These are phyloP conservation scores for Anthopleura xanthogrammica DNA, from an alignment of 92 coral and sea anemone species.

Conservation along the genomic window DNA sequence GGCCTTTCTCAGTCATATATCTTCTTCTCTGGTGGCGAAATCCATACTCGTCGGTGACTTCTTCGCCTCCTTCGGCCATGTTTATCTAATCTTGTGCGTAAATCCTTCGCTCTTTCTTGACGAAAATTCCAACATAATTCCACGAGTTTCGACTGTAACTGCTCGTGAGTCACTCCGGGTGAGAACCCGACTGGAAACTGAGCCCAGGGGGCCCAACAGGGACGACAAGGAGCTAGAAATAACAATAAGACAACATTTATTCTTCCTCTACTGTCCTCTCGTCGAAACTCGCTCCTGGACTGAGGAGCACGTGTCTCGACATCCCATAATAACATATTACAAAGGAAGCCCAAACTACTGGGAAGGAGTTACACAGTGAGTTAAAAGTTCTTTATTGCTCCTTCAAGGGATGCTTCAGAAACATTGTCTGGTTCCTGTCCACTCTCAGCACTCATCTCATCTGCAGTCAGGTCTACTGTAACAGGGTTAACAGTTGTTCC, in stretches of 20 bases:
- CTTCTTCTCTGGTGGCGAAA: neutral
- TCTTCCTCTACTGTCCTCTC: neutral
- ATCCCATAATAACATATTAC: neutral
- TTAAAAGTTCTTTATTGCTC: too few species aligned
- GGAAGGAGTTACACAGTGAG: constrained; percentile 25
- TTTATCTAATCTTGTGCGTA: neutral
- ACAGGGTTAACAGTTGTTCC: too few species aligned
- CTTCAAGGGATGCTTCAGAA: too few species aligned
- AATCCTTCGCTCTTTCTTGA: neutral
- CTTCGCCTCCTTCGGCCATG: neutral
- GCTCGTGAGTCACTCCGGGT: constrained; percentile 12
- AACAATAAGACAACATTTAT: too few species aligned
- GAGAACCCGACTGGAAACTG: neutral
- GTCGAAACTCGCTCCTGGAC: neutral
- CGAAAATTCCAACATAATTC: neutral
- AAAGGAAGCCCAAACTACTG: neutral
- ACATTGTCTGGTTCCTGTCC: too few species aligned
- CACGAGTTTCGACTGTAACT: neutral
- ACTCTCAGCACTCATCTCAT: too few species aligned
- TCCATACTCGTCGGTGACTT: neutral
- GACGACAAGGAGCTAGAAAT: too few species aligned
- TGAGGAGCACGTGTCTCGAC: neutral
- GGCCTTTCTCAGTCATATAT: constrained; percentile 10
- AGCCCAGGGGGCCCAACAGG: too few species aligned
- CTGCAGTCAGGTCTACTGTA: too few species aligned